Evolutionary conservation across 2,888 invertebrate species (phyloP).

Genomic region (Schizaphis graminum): DNA sequence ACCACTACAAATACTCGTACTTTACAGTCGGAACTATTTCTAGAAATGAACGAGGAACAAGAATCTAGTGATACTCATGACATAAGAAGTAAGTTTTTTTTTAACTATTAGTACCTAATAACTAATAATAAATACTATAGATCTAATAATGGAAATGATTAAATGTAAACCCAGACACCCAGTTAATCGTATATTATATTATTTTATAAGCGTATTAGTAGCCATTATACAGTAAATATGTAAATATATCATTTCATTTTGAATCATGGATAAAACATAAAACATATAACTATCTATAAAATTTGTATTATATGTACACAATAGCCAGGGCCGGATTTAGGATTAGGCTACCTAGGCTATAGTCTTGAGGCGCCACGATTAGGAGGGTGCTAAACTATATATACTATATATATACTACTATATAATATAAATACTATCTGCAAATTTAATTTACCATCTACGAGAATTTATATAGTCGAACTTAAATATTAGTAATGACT

Average conservation of each 20-base stretch:
- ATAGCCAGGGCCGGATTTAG: too few relatives aligned
- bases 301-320: background rate
- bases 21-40: conserved; percentile 57
- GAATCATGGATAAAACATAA: background rate
- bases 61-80: background rate
- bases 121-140: background rate
- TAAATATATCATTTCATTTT: background rate
- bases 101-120: background rate
- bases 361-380: too few relatives aligned
- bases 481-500: too few relatives aligned
- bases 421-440: too few relatives aligned
- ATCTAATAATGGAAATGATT: background rate
- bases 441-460: too few relatives aligned
- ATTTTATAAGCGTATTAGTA: background rate
- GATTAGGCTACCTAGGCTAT: too few relatives aligned
- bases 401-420: too few relatives aligned
- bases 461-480: too few relatives aligned
- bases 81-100: conserved; percentile 45
- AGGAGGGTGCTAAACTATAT: too few relatives aligned
- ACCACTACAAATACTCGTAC: background rate
- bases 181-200: background rate
- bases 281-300: background rate
- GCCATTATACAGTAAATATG: too few relatives aligned
- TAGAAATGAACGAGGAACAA: conserved; percentile 45
- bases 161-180: background rate